Evolutionary conservation across 2,113 vertebrate species (phyloP), one percentile per base, ranked within the genome.

Genomic region (Oreochromis aureus): DNA sequence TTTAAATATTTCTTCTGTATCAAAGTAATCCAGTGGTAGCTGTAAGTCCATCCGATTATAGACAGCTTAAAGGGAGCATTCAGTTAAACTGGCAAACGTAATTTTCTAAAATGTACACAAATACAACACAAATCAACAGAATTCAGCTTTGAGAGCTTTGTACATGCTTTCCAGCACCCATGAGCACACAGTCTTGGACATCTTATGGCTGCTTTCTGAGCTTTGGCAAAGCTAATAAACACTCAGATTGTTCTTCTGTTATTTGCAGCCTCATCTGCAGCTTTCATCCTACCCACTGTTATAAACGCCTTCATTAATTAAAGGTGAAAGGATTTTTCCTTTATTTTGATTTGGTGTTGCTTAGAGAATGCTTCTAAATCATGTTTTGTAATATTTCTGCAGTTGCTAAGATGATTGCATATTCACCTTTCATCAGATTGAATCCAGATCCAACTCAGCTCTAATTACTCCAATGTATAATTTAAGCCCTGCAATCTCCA

Each of bases 401-500:
- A 39, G 30, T 76, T 39, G 27, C 32, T 73, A 81, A 89, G 44
- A 82, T 80, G 73, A 88, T 84, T 76, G 16, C 6, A 3, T 83
- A 82, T 82, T 69, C 79, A 83, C 55, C 91, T 94, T 91, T 93
- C 86, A 92, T 87, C 86, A 85, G 76, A 92, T 88, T 91, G 59
- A 83, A 86, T 86, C 83, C 71, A 89, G 90, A 94, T 92, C 90
- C 87, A 73, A 61, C 81, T 53, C 84, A 81, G 61, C 82, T 93
- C 81, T 90, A 92, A 94, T 95, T 93, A 90, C 90, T 90, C 78
- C 89, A 84, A 90, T 92, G 92, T 86, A 90, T 86, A 83, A 92
- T 88, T 66, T 86, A 90, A 92, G 32, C 84, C 87, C 15, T 63
- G n/a, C 46, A 84, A 54, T 92, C 87, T 90, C 54, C 15, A 46